These are phyloP conservation scores for Gnathonemus longibarbis DNA, from an alignment of 2,113 vertebrate genomes.

Conservation along the genomic window DNA sequence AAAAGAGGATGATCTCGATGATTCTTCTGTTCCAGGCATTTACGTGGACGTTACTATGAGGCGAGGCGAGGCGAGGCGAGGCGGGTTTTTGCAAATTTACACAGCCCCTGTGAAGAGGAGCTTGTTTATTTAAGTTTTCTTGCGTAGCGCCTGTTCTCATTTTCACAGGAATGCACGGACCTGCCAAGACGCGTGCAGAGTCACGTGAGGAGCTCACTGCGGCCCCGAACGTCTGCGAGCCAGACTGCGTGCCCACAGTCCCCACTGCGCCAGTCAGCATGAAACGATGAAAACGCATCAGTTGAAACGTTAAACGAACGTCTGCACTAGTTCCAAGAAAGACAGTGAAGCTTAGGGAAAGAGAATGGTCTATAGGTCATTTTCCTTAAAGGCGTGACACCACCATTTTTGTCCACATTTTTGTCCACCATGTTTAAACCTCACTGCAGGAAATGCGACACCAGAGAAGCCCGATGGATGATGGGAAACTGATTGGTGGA, in stretches of 20 bases:
- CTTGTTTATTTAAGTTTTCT: constrained; percentile 33
- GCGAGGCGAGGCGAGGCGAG: neutral
- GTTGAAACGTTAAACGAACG: neutral
- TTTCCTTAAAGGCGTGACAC: neutral
- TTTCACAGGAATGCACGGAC: constrained; percentile 24
- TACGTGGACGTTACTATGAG: neutral
- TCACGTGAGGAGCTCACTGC: neutral
- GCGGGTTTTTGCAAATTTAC: constrained; percentile 39
- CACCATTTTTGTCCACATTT: neutral
- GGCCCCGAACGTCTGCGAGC: neutral
- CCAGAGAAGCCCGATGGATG: neutral
- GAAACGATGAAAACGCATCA: neutral
- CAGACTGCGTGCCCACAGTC: neutral
- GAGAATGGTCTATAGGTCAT: neutral
- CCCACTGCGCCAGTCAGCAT: neutral
- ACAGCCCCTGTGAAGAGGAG: constrained; percentile 50
- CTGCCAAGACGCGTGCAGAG: neutral
- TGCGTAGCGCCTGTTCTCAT: constrained; percentile 33
- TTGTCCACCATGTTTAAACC: neutral
- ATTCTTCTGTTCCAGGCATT: constrained; percentile 37
- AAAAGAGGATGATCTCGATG: constrained; percentile 47
- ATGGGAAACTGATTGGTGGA: neutral
- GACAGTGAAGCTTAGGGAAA: neutral
- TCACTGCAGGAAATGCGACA: neutral
- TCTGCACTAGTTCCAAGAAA: neutral